Percentiles rank a stretch among this genome's conserved stretches.
These are phyloP conservation scores for Andricus curvator DNA, from an alignment of 2,888 invertebrate species.

Conservation along the genomic window DNA sequence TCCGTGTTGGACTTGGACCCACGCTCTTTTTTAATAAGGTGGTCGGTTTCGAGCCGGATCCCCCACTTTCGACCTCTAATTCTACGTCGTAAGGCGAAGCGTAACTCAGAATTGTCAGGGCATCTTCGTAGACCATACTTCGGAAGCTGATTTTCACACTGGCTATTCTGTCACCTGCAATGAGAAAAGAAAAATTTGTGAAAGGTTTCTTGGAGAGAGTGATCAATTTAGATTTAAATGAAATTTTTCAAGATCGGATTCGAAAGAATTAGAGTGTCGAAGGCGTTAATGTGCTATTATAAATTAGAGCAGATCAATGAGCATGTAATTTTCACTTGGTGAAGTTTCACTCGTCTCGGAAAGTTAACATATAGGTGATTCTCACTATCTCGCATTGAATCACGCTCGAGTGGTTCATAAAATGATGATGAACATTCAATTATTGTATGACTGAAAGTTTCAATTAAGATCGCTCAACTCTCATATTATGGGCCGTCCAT, in stretches of 20 bases:
- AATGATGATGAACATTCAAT: conserved; percentile 23
- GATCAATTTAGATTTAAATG: neutral
- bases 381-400: conserved; percentile 1
- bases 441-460: conserved; percentile 23
- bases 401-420: conserved; percentile 26
- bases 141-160: conserved; percentile 92
- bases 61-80: conserved; percentile 85
- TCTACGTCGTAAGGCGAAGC: conserved; percentile 94
- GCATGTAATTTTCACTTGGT: conserved; percentile 6
- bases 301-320: conserved; percentile 21
- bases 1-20: conserved; percentile 76
- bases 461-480: conserved; percentile 9
- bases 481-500: neutral
- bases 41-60: conserved; percentile 73
- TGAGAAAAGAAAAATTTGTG: neutral
- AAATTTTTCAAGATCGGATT: neutral
- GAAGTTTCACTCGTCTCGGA: conserved; percentile 22
- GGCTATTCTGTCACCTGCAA: conserved; percentile 91
- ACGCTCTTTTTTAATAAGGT: conserved; percentile 76
- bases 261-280: neutral
- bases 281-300: neutral
- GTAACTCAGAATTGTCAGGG: conserved; percentile 92
- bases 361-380: conserved; percentile 34
- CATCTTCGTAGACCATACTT: conserved; percentile 94
- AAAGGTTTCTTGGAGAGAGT: no score